A percentile compares a stretch with the other conserved stretches of the same genome.
Conservation (phyloP, 2,797 vertebrate species). For the Scomberomorus guttatus region DNA sequence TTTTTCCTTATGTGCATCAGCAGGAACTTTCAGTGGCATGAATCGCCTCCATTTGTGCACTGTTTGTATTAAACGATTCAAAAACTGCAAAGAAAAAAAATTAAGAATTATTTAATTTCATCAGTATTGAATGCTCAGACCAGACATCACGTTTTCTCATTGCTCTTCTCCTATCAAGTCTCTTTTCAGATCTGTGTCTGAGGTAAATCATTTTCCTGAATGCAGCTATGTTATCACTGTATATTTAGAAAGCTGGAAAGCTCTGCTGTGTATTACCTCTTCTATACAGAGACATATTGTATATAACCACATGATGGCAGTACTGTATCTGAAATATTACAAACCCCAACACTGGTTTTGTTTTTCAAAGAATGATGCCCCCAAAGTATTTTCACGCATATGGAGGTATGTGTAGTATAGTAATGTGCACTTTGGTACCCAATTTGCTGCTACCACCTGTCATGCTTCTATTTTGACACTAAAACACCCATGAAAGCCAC, state of each 20-base stretch:
- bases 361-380: slow-evolving; percentile 15
- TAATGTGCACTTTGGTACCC: slow-evolving; percentile 37
- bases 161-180: not conserved
- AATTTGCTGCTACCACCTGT: slow-evolving; percentile 62
- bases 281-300: slow-evolving; percentile 23
- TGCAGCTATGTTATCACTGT: not conserved
- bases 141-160: not conserved
- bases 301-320: slow-evolving; percentile 81
- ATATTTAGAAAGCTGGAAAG: not conserved
- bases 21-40: not conserved
- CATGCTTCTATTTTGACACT: slow-evolving; percentile 49
- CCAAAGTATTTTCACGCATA: slow-evolving; percentile 12
- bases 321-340: slow-evolving; percentile 62
- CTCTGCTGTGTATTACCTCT: not conserved
- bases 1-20: slow-evolving; percentile 10
- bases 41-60: not conserved
- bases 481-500: slow-evolving; percentile 61
- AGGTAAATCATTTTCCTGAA: not conserved
- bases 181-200: not conserved
- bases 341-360: not conserved
- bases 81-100: not conserved
- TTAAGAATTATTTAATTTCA: not conserved
- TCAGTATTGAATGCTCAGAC: not conserved
- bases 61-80: not conserved
- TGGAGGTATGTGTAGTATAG: slow-evolving; percentile 20